These are phyloP conservation scores for Muscicapa striata DNA, from an alignment of 2,797 vertebrate genomes.

Conservation along the genomic window DNA sequence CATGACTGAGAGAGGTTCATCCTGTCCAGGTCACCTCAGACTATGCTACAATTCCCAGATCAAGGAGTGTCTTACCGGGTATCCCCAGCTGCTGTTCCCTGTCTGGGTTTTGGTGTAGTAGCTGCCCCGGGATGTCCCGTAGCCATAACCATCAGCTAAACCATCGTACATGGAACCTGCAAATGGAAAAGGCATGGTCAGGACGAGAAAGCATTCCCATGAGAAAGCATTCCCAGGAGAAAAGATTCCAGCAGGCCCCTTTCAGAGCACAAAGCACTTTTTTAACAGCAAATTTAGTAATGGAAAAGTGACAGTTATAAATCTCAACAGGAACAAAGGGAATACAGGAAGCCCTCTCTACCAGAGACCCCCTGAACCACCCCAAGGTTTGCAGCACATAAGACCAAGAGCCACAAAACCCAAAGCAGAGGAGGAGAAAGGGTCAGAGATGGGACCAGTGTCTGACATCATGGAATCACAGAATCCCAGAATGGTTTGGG, in stretches of 20 bases:
- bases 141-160: slow-evolving; percentile 76
- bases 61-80: slow-evolving; percentile 74
- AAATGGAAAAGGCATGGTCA: slow-evolving; percentile 35
- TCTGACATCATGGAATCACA: neutral
- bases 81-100: slow-evolving; percentile 75
- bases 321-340: neutral
- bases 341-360: neutral
- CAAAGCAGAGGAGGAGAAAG: neutral
- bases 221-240: neutral
- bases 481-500: neutral
- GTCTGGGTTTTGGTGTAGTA: slow-evolving; percentile 79
- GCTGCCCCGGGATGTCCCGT: slow-evolving; percentile 74
- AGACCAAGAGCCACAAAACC: neutral
- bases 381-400: neutral
- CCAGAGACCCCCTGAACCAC: neutral
- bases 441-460: rapidly evolving
- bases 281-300: neutral
- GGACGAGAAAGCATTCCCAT: neutral
- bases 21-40: neutral
- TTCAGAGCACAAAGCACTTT: neutral
- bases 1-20: neutral
- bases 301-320: neutral
- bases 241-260: neutral
- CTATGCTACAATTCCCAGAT: neutral
- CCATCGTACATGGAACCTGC: slow-evolving; percentile 79